phyloP scores from a whole-genome alignment of 2,113 vertebrate genomes.

The Heptranchias perlo region DNA sequence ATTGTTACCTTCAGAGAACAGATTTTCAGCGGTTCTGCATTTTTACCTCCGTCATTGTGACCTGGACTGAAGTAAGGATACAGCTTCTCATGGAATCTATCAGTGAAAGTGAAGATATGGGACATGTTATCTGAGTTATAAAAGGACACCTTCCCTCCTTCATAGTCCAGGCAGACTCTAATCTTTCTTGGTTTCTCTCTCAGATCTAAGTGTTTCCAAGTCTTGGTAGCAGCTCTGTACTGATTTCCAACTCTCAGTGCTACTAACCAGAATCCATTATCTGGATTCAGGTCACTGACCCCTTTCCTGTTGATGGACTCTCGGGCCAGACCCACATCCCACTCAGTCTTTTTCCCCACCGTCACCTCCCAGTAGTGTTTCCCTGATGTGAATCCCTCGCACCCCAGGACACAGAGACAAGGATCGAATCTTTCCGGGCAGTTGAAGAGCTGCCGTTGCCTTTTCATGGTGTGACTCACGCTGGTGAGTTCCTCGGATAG shows the following conservation, averaged over 20 bases:
- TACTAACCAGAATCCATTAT: conserved; percentile 39
- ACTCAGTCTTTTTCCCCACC: conserved; percentile 44
- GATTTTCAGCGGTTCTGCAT: conserved; percentile 18
- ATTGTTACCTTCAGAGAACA: neutral
- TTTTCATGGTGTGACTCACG: conserved; percentile 43
- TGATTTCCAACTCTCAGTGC: conserved; percentile 25
- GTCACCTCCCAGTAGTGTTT: conserved; percentile 58
- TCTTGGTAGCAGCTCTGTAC: conserved; percentile 8
- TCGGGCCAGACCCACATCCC: conserved; percentile 38
- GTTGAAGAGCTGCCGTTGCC: conserved; percentile 44
- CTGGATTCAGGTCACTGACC: neutral
- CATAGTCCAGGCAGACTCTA: conserved; percentile 47
- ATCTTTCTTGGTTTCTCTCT: conserved; percentile 26
- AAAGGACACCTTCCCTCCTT: conserved; percentile 49
- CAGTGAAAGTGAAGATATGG: conserved; percentile 46
- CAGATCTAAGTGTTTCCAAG: neutral
- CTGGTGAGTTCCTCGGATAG: conserved; percentile 53
- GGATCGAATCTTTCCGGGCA: conserved; percentile 50
- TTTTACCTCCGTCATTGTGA: neutral
- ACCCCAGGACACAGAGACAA: conserved; percentile 51
- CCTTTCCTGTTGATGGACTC: conserved; percentile 36
- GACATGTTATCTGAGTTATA: conserved; percentile 43
- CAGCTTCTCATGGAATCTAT: conserved; percentile 44
- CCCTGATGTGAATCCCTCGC: conserved; percentile 51
- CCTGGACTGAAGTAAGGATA: conserved; percentile 43